A percentile compares a stretch with the other conserved stretches of the same genome.
Conservation (phyloP, 2,888 invertebrate genomes). For the Cancer borealis region DNA sequence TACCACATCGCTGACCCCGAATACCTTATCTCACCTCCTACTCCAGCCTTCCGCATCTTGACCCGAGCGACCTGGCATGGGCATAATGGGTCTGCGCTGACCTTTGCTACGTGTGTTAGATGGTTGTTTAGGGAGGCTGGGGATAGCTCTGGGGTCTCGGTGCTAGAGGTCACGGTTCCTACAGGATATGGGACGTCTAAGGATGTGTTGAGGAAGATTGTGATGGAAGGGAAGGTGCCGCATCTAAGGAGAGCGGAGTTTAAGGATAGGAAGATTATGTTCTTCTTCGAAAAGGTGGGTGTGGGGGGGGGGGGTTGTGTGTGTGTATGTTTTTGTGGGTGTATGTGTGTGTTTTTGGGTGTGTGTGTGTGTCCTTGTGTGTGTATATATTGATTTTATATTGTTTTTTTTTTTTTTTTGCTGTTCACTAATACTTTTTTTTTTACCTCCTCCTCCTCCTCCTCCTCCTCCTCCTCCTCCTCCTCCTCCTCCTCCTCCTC, state of each 20-base stretch:
- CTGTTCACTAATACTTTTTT: not conserved
- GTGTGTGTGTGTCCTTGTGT: too few species aligned
- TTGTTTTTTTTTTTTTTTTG: not conserved
- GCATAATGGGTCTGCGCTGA: constrained; percentile 95
- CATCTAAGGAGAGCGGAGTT: constrained; percentile 92
- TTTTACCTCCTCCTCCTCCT: not conserved
- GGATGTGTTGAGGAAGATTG: constrained; percentile 92
- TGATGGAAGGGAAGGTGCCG: constrained; percentile 87
- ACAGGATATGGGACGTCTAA: constrained; percentile 95
- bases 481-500: not conserved
- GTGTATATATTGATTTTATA: not conserved
- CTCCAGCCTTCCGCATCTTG: constrained; percentile 88
- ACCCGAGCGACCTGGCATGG: constrained; percentile 90
- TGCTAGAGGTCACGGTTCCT: constrained; percentile 92
- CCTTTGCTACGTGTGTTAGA: constrained; percentile 90
- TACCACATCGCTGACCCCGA: constrained; percentile 92
- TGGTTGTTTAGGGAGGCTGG: constrained; percentile 91
- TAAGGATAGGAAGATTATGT: constrained; percentile 89
- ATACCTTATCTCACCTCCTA: constrained; percentile 92
- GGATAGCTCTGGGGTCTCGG: constrained; percentile 91
- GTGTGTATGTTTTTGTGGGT: not conserved
- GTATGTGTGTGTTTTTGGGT: not conserved
- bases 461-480: not conserved
- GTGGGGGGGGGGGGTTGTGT: not conserved
- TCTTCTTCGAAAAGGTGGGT: constrained; percentile 96